Base-by-base conservation (phyloP, 1,140 invertebrate genomes). In the Frieseomelitta varia region DNA sequence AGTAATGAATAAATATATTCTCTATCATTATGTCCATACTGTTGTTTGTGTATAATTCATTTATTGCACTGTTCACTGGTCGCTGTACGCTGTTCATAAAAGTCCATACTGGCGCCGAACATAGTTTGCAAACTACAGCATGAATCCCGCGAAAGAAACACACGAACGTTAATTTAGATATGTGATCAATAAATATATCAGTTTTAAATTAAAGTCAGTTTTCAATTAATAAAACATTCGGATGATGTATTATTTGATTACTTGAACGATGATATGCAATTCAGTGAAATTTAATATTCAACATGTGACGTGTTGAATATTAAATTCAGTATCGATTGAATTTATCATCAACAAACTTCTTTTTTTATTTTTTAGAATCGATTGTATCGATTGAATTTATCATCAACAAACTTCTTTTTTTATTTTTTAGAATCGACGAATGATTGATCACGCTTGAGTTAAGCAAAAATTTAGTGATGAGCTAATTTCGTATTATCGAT, bases 401-500 rank as follows among this genome's bases (percentile, higher is more conserved):
- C 56, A 17, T 61, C 19, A 55, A 58, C 4, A 51, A 63, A 63
- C 10, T 61, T 34, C 12, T 73, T 27, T 34, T 34, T 73, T 10
- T 53, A 63, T 73, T 30, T 74, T 8, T 12, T 8, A 39, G 8
- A 63, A 74, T 68, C 55, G 51, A 34, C 61, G 34, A 87, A 79
- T 79, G 55, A 63, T 83, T 74, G 68, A 87, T 27, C 27, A 17
- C n/a, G 12, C 68, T 67, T 11, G n/a, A 4, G 11, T 0, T 51
- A 19, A 21, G 14, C 1, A 47, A 56, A 71, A 58, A 76, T 61
- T 58, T 58, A 58, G 34, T 15, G 17, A 34, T 47, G 10, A 39
- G 1, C n/a, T 3, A 12, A 15, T 81, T 81, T 63, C 56, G 14
- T 19, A 17, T 65, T 75, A 65, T 81, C 47, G 71, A 81, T 65